phyloP scores from a whole-genome alignment of 1,140 invertebrate genomes.

The Drosophila leontia region DNA sequence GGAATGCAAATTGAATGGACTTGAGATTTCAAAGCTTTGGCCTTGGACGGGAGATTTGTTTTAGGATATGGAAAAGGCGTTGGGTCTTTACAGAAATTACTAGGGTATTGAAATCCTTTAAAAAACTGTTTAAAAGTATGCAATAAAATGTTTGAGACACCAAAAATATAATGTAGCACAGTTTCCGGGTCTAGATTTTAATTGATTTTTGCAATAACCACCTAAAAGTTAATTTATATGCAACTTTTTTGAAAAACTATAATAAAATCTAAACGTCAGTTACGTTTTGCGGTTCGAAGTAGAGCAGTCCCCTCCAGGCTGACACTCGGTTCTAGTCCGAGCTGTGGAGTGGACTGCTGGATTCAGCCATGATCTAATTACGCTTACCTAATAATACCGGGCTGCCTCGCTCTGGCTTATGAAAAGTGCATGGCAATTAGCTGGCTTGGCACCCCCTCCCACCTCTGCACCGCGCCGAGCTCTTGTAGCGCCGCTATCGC shows the following conservation, averaged over 20 bases:
- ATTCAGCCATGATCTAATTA: slow-evolving; percentile 16
- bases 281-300: background rate
- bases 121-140: background rate
- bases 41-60: background rate
- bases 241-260: too few relatives aligned
- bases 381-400: slow-evolving; percentile 15
- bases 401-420: background rate
- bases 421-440: slow-evolving; percentile 21
- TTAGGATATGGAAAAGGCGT: background rate
- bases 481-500: slow-evolving; percentile 17
- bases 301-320: slow-evolving; percentile 1
- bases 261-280: too few relatives aligned
- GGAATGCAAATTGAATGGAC: slow-evolving; percentile 9
- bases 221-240: too few relatives aligned
- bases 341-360: background rate
- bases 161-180: background rate
- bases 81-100: background rate
- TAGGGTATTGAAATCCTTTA: background rate
- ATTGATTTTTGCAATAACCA: too few relatives aligned
- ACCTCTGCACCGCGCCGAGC: background rate
- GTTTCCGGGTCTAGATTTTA: background rate
- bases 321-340: background rate
- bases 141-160: background rate
- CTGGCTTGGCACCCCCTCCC: background rate
- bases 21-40: background rate